Evolutionary conservation across 2,888 invertebrate genomes (phyloP), one percentile per base, ranked within the genome.

Genomic region (Drosophila anomalata): DNA sequence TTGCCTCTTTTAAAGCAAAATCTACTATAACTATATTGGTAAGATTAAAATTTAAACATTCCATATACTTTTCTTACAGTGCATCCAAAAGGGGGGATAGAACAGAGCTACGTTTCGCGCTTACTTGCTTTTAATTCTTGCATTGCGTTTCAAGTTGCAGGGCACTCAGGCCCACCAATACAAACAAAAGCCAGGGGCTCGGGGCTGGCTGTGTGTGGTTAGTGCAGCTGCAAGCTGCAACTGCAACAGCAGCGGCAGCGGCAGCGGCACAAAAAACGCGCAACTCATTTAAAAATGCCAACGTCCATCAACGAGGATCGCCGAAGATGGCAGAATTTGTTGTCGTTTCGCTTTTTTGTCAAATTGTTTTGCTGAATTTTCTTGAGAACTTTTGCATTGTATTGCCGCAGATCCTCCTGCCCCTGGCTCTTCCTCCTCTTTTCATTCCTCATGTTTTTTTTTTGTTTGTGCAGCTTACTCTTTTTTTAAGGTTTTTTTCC

Each of bases 271-370:
- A 71, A 74, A 67, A 78, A 85, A 88, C 88, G 88, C 88, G 85
- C 85, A 86, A 87, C 85, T 86, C 85, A 89, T 86, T 86, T 86
- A 87, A 86, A 86, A 86, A 86, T 86, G 89, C 85, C 85, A 86
- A 86, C 89, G 85, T 86, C 89, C 89, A 86, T 86, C 85, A 86
- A 87, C 86, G 86, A 86, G 85, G 86, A 86, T 88, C 85, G 89
- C 84, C 85, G 89, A 89, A 89, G 89, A 85, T 89, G 89, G 88
- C 88, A 87, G 85, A 86, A 89, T 86, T 86, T 85, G 89, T 88
- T 86, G 85, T 86, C 86, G 85, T 89, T 86, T 85, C 87, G 84
- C 87, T 88, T 85, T 87, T 84, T 85, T 85, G 85, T 85, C 85
- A 85, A 85, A 85, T 88, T 85, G 88, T 85, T 88, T 88, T 85